Base-by-base conservation (phyloP, 1,140 invertebrate genomes). In the Pogonus chalceus region DNA sequence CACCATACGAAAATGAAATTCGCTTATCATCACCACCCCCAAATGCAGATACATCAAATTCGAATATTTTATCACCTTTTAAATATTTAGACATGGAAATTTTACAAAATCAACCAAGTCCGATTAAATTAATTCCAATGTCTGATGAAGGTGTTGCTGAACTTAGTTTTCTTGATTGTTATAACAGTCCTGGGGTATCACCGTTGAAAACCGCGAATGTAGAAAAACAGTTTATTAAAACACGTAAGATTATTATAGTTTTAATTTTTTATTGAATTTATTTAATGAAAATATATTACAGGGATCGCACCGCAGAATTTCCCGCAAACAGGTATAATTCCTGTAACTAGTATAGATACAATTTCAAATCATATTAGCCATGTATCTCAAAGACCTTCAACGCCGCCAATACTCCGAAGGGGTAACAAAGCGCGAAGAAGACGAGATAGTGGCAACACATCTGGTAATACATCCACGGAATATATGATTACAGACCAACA, bases 401-500 rank as follows among this genome's bases (percentile, higher is more conserved):
- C 79, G 2, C 79, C 81, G 0, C 78, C 80, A 0, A 83, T 84
- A 57, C 63, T 84, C 31, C 64, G 79, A 35, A 58, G 78, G 20
- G 73, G 64, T 21, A 24, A 68, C 3, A 62, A 67, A 39, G 59
- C 43, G 16, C 53, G 63, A 55, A 69, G 59, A 62, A 64, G 64
- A 58, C 52, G 60, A 12, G 60, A 68, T 53, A 70, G 59, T 35
- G 58, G 58, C 12, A 57, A 51, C 20, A 26, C 2, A 46, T 49
- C 31, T 54, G 58, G 9, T 10, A 37, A 35, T 51, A 49, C 10
- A 49, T 60, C 21, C 54, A 7, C 26, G 26, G 26, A 31, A 14
- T 31, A 31, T 31, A 31, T 31, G 7, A 31, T 31, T 14, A 4
- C 26, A 31, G 26, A 31, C 4, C 4, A 7, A 7, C 26, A 31